These are phyloP conservation scores for Iphiclides podalirius DNA, from an alignment of 2,888 invertebrate species.

Conservation along the genomic window DNA sequence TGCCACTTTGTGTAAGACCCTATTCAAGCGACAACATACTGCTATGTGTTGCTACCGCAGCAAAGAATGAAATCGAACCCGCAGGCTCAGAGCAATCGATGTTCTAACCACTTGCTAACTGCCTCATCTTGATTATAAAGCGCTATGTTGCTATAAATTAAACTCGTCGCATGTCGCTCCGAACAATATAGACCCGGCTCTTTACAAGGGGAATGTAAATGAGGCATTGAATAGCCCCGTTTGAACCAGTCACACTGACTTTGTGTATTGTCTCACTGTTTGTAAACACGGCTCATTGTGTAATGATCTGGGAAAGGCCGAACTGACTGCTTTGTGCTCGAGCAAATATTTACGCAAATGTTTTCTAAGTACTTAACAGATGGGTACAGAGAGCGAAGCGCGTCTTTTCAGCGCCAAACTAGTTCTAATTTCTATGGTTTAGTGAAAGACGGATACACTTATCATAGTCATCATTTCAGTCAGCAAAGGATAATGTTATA, in stretches of 20 bases:
- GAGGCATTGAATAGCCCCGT: not conserved
- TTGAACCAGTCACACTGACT: not conserved
- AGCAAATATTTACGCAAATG: not conserved
- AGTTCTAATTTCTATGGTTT: too few species aligned
- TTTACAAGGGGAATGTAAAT: not conserved
- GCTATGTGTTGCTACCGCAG: too few species aligned
- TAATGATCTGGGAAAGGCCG: constrained; percentile 1
- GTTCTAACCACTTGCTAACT: too few species aligned
- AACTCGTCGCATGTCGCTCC: not conserved
- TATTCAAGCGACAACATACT: too few species aligned
- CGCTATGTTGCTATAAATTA: too few species aligned
- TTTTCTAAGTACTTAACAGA: not conserved
- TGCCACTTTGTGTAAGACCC: too few species aligned
- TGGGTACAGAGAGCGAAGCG: not conserved
- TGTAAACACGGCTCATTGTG: constrained; percentile 1
- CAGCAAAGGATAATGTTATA: too few species aligned
- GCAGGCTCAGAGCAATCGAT: too few species aligned
- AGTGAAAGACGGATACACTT: too few species aligned
- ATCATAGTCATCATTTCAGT: too few species aligned
- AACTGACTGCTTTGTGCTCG: not conserved
- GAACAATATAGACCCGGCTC: not conserved
- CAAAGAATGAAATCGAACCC: too few species aligned
- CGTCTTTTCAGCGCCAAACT: not conserved
- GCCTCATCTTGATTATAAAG: too few species aligned
- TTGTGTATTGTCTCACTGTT: not conserved